Percentiles rank a stretch among this genome's conserved stretches.
Evolutionary conservation across 2,113 vertebrate genomes (phyloP).

Genomic region (Nycticebus coucang): DNA sequence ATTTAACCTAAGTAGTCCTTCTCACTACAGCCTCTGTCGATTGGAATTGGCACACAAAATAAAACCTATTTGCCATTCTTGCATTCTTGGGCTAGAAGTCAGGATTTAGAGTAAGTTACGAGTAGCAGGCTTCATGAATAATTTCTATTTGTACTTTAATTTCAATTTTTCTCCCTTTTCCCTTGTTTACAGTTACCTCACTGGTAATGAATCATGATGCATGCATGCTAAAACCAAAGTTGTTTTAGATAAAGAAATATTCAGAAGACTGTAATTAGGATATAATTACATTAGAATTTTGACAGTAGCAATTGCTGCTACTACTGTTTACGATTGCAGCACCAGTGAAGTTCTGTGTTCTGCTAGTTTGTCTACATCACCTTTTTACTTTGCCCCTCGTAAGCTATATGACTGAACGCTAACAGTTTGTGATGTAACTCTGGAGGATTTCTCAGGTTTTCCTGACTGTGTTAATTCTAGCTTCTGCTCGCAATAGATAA

Average conservation of each 20-base stretch:
- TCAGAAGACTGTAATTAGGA: neutral
- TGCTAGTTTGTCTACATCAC: neutral
- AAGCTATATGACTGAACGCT: neutral
- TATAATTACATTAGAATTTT: neutral
- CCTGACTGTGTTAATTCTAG: neutral
- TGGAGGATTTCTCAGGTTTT: neutral
- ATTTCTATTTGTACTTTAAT: neutral
- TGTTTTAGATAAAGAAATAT: constrained; percentile 23
- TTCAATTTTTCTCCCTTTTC: neutral
- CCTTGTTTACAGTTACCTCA: neutral
- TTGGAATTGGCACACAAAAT: neutral
- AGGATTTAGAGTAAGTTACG: neutral
- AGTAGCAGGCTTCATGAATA: neutral
- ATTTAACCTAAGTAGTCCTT: neutral
- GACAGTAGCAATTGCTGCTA: neutral
- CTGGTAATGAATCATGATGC: neutral
- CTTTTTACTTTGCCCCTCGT: neutral
- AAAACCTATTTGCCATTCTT: neutral
- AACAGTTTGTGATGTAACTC: neutral
- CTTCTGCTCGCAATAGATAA: neutral
- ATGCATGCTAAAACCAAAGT: neutral
- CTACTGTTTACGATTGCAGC: neutral
- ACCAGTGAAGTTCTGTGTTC: neutral
- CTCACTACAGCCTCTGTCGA: neutral
- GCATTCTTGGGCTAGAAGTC: neutral